Evolutionary conservation across 2,113 vertebrate species (phyloP).

Genomic region (Struthidea cinerea): DNA sequence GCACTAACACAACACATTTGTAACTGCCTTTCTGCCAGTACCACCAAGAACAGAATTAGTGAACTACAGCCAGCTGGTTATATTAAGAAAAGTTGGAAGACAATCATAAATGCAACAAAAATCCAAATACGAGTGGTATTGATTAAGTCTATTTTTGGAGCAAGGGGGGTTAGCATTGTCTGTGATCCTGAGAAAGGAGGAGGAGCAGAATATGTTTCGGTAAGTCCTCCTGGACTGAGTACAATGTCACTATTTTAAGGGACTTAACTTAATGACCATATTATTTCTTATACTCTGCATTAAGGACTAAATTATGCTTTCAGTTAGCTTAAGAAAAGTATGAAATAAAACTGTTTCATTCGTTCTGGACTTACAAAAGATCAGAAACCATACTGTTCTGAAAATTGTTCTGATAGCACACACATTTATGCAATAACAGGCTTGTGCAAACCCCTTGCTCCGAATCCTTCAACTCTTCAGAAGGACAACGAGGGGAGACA

Average conservation of each 20-base stretch:
- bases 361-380: neutral
- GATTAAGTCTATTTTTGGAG: neutral
- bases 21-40: neutral
- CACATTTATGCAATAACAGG: rapidly evolving
- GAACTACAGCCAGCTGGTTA: neutral
- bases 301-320: neutral
- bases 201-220: neutral
- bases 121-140: neutral
- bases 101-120: neutral
- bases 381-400: neutral
- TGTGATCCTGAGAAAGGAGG: neutral
- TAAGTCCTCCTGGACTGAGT: neutral
- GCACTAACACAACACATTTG: neutral
- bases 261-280: neutral
- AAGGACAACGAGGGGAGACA: rapidly evolving
- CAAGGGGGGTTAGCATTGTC: neutral
- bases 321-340: neutral
- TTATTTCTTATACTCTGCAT: neutral
- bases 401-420: neutral
- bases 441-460: neutral
- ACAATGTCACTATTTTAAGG: neutral
- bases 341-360: neutral
- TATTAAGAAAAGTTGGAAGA: neutral
- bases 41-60: neutral
- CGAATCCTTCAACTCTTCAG: neutral